Conservation (phyloP, 2,113 vertebrate species). For the Lamprologus speciosus region DNA sequence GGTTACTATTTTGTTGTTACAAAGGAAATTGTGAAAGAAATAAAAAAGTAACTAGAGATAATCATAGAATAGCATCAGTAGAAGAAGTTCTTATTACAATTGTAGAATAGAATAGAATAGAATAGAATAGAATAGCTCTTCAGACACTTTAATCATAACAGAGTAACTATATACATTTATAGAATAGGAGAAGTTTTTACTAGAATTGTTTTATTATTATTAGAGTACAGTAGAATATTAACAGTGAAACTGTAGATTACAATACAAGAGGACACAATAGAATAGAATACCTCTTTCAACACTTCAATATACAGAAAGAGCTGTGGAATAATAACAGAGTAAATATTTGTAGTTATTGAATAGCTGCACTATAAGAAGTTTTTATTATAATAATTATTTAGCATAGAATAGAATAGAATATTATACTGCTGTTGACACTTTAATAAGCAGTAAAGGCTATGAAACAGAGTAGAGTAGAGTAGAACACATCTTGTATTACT, state of each 20-base stretch:
- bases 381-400: background rate
- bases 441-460: background rate
- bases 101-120: background rate
- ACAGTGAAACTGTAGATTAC: rapidly evolving
- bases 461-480: background rate
- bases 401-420: background rate
- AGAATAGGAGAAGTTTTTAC: background rate
- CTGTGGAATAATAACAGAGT: background rate
- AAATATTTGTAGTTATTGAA: background rate
- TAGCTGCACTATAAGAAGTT: background rate
- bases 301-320: background rate
- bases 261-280: background rate
- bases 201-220: background rate
- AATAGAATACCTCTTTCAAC: background rate
- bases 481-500: background rate
- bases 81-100: background rate
- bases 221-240: background rate
- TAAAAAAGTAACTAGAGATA: background rate
- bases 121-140: background rate
- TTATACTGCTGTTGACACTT: background rate
- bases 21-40: background rate
- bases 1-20: background rate
- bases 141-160: background rate
- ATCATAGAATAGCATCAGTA: background rate
- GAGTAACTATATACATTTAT: background rate